Evolutionary conservation across 1,140 invertebrate species (phyloP).

Genomic region (Steinernema feltiae): DNA sequence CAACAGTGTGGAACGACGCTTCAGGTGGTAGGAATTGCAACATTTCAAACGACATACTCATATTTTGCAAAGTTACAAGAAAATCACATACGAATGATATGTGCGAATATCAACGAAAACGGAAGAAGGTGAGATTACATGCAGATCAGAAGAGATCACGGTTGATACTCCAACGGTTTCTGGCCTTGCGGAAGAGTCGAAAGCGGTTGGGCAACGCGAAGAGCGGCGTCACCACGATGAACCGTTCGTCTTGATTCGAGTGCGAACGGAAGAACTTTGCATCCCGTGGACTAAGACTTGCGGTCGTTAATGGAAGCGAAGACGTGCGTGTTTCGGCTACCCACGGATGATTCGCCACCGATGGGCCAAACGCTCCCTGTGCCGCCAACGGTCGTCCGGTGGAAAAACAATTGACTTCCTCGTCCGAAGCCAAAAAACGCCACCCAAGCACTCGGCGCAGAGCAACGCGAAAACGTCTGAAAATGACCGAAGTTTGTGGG

Average conservation of each 20-base stretch:
- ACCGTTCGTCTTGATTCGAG: constrained; percentile 4
- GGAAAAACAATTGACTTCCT: constrained; percentile 21
- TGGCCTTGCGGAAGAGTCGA: neutral
- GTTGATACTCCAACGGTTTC: constrained; percentile 8
- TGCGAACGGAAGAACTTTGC: neutral
- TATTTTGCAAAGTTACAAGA: too few species aligned
- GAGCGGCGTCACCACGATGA: neutral
- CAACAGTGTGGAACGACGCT: too few species aligned
- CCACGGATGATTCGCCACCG: neutral
- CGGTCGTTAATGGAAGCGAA: neutral
- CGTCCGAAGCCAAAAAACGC: constrained; percentile 32
- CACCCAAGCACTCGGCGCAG: constrained; percentile 24
- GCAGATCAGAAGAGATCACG: neutral
- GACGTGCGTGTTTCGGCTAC: neutral
- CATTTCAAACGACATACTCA: too few species aligned
- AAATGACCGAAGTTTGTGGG: neutral
- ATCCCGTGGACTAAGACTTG: neutral
- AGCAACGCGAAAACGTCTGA: constrained; percentile 28
- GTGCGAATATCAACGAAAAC: neutral
- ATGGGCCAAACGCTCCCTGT: neutral
- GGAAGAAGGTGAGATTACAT: neutral
- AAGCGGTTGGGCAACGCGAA: neutral
- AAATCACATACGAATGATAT: neutral
- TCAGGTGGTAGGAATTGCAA: too few species aligned
- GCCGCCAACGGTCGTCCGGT: neutral